phyloP scores from a whole-genome alignment of 2,113 vertebrate genomes.

The Cinclus cinclus region DNA sequence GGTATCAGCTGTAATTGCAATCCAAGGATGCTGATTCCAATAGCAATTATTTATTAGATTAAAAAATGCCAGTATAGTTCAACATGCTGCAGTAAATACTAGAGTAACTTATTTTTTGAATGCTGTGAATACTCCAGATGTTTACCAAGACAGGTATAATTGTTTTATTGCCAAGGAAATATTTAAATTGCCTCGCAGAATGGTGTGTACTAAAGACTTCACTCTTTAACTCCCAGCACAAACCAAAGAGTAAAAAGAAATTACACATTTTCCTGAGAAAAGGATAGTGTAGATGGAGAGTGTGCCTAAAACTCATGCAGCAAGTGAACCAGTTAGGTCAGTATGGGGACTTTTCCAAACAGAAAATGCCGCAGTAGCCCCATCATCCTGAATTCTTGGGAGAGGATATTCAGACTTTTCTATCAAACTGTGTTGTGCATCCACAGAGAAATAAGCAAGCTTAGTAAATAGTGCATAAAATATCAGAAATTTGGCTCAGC shows the following conservation, averaged over 20 bases:
- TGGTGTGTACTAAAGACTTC: not conserved
- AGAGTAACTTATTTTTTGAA: not conserved
- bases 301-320: not conserved
- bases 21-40: not conserved
- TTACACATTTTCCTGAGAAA: not conserved
- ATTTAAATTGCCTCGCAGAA: slow-evolving; percentile 2
- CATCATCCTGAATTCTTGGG: not conserved
- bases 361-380: not conserved
- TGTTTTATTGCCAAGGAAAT: not conserved
- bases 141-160: not conserved
- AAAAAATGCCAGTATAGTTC: not conserved
- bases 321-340: not conserved
- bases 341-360: not conserved
- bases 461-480: slow-evolving; percentile 37
- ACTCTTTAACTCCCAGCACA: not conserved
- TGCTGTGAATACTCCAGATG: not conserved
- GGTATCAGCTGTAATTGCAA: not conserved
- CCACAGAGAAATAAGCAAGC: not conserved
- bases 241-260: not conserved
- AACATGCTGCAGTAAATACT: not conserved
- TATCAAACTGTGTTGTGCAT: not conserved
- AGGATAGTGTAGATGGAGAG: not conserved
- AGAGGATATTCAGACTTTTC: not conserved
- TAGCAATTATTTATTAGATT: not conserved
- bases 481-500: slow-evolving; percentile 12